Conservation (phyloP, 2,797 vertebrate genomes). For the Myotis findleyi region DNA sequence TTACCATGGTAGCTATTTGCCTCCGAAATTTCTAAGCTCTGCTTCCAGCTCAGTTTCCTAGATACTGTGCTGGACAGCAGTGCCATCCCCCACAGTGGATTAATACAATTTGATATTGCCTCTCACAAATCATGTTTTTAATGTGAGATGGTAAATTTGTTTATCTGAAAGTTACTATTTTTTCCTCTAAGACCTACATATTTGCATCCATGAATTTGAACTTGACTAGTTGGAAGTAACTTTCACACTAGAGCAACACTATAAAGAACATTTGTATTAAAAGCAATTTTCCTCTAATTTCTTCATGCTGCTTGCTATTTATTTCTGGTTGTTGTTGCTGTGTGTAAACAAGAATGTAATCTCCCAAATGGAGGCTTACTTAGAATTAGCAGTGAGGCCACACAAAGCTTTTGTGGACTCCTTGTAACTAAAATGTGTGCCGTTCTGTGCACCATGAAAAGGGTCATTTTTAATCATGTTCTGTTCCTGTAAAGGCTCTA, state of each 20-base stretch:
- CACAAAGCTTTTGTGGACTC: neutral
- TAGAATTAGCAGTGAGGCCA: conserved; percentile 22
- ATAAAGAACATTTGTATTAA: conserved; percentile 51
- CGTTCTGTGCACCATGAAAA: neutral
- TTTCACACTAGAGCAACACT: conserved; percentile 57
- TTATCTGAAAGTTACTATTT: conserved; percentile 36
- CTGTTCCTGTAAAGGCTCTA: conserved; percentile 5
- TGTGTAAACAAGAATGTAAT: neutral
- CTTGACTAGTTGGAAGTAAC: conserved; percentile 51
- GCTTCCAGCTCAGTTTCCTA: neutral
- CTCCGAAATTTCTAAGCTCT: neutral
- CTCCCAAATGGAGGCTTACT: conserved; percentile 44
- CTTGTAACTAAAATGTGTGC: neutral
- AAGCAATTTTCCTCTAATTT: conserved; percentile 44
- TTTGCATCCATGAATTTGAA: conserved; percentile 21
- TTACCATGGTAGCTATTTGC: neutral
- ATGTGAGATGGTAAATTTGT: neutral
- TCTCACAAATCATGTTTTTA: conserved; percentile 39
- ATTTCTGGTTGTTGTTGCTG: neutral
- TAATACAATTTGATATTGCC: neutral
- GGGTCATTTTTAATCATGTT: neutral
- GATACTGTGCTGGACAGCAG: neutral
- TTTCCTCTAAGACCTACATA: neutral
- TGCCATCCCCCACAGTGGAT: neutral
- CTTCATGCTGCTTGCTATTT: conserved; percentile 30